Evolutionary conservation across 2,888 invertebrate species (phyloP).

Genomic region (Lomographa bimaculata): DNA sequence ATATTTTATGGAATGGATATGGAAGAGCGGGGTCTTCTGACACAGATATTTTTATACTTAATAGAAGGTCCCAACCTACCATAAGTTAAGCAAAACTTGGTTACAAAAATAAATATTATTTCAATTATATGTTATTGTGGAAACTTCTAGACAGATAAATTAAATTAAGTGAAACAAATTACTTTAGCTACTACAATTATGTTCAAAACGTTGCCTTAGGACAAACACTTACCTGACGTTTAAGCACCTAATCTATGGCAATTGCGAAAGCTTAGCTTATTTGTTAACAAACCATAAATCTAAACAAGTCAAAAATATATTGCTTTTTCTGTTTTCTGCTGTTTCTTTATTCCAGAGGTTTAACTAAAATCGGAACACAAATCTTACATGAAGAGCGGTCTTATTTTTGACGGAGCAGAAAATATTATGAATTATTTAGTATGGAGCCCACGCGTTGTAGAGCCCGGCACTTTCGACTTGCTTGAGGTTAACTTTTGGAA

Average conservation of each 20-base stretch:
- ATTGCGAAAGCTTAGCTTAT: slow-evolving; percentile 4
- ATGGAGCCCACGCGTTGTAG: slow-evolving; percentile 3
- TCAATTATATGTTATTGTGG: slow-evolving; percentile 3
- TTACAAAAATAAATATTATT: too few species aligned
- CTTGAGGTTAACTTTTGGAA: too few species aligned
- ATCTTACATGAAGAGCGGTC: slow-evolving; percentile 14
- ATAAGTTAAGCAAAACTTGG: too few species aligned
- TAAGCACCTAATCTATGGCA: background rate
- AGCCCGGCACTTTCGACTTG: background rate
- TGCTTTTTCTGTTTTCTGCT: slow-evolving; percentile 3
- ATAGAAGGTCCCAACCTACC: too few species aligned
- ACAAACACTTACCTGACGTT: background rate
- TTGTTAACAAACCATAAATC: slow-evolving; percentile 7
- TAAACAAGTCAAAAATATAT: slow-evolving; percentile 13
- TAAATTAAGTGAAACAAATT: slow-evolving; percentile 1
- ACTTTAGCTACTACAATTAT: background rate
- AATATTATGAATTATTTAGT: slow-evolving; percentile 17
- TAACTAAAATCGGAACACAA: slow-evolving; percentile 16
- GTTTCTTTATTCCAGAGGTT: slow-evolving; percentile 23
- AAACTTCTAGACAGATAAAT: slow-evolving; percentile 2
- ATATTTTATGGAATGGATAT: too few species aligned
- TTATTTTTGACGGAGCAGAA: slow-evolving; percentile 10
- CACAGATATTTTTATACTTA: too few species aligned
- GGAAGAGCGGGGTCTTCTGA: too few species aligned
- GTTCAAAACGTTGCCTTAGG: too few species aligned